Percentiles rank a stretch among this genome's conserved stretches.
Evolutionary conservation across 2,113 vertebrate genomes (phyloP).

Genomic region (Thamnophis sirtalis): DNA sequence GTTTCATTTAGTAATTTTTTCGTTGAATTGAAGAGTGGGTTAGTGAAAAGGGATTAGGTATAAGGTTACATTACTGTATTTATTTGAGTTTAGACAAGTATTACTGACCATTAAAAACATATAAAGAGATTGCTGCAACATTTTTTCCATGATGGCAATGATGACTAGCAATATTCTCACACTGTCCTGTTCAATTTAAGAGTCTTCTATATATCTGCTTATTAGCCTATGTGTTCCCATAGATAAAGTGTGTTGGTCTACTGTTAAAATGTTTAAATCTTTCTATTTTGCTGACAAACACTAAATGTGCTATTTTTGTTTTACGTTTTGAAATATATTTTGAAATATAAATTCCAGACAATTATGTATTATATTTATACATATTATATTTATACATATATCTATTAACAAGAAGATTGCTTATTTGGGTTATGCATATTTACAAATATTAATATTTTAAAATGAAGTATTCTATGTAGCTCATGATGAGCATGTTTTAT

Average conservation of each 20-base stretch:
- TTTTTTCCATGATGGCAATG: neutral
- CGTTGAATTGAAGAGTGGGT: conserved; percentile 17
- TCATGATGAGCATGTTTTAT: conserved; percentile 48
- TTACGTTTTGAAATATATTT: neutral
- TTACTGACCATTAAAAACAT: neutral
- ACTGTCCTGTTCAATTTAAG: neutral
- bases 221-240: neutral
- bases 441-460: conserved; percentile 44
- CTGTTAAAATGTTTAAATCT: neutral
- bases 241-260: neutral
- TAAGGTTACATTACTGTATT: neutral
- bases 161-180: neutral
- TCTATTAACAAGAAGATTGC: conserved; percentile 26
- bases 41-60: neutral
- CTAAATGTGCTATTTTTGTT: neutral
- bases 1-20: conserved; percentile 1
- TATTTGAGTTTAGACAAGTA: neutral
- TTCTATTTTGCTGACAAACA: conserved; percentile 3
- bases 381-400: conserved; percentile 25
- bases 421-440: conserved; percentile 43
- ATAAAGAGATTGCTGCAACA: neutral
- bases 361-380: conserved; percentile 21
- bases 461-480: conserved; percentile 40
- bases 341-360: conserved; percentile 35
- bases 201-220: neutral